Evolutionary conservation across 2,888 invertebrate genomes (phyloP).

Genomic region (Leptopilina myrica): DNA sequence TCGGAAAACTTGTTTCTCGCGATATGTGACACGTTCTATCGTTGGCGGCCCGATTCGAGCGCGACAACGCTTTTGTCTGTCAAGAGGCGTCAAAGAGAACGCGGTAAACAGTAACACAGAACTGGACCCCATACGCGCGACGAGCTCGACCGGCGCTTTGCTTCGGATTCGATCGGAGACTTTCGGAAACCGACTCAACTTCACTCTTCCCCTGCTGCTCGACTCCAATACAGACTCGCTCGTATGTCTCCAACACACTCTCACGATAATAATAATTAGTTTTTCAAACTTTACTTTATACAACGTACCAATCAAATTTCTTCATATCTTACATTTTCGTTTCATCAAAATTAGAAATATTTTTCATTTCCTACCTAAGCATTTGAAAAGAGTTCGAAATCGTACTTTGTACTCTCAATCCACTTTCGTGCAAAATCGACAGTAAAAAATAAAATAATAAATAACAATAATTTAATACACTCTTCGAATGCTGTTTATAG

Average conservation of each 20-base stretch:
- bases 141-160: constrained; percentile 38
- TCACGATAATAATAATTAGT: not conserved
- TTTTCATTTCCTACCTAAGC: too few relatives aligned
- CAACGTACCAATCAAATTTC: too few relatives aligned
- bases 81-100: constrained; percentile 59
- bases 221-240: too few relatives aligned
- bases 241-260: not conserved
- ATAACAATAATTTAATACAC: too few relatives aligned
- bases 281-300: not conserved
- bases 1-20: constrained; percentile 35
- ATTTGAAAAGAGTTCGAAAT: too few relatives aligned
- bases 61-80: constrained; percentile 32
- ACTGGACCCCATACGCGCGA: constrained; percentile 43
- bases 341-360: too few relatives aligned
- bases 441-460: too few relatives aligned
- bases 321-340: too few relatives aligned
- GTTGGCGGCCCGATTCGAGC: constrained; percentile 29
- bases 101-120: constrained; percentile 61
- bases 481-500: too few relatives aligned
- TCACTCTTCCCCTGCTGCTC: too few relatives aligned
- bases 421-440: too few relatives aligned
- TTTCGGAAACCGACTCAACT: constrained; percentile 24
- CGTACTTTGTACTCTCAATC: too few relatives aligned
- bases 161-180: constrained; percentile 30
- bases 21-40: constrained; percentile 35